Base-by-base conservation (phyloP, 2,888 invertebrate species). In the Melinaea marsaeus region DNA sequence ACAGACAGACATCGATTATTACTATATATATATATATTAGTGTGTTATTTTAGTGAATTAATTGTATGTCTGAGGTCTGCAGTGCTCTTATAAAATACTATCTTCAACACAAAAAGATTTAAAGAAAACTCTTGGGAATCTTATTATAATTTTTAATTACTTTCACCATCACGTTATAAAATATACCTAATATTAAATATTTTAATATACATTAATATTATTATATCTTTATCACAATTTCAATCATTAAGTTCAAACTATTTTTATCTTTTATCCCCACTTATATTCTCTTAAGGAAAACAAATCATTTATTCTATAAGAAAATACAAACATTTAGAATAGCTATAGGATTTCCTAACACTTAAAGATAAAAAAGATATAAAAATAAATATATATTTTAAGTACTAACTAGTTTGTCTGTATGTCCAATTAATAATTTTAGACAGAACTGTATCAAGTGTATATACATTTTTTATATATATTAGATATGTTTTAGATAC, bases 131-230 rank as follows among this genome's bases (percentile, higher is more conserved):
- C 69, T 70, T 76, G 79, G 72, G 79, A 84, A 84, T 79, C 78
- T 75, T 82, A 83, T 84, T 82, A 81, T 79, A 79, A 78, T 75
- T 82, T 82, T 82, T 84, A 85, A 85, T 86, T 81, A 83, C 77
- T 77, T 80, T 77, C 70, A 74, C 71, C 65, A 32, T 9, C 22
- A 62, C 67, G 68, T 55, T 58, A 66, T 61, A 47, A 62, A 69
- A 76, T 72, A 71, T 75, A 65, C 67, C 70, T 72, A 70, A 73
- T 76, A 69, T 66, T 63, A 60, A 63, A 64, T 61, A 47, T 62
- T 55, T 56, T 33, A 3, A 58, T 57, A 34, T 55, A 57, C 55
- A 51, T 32, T 42, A 7, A 42, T 42, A 9, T 42, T 9, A 42
- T 3, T 42, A 9, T 9, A 7, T 42, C 9, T 42, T 9, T 42